Conservation (phyloP, 2,888 invertebrate species). For the Eupithecia pulchellata region DNA sequence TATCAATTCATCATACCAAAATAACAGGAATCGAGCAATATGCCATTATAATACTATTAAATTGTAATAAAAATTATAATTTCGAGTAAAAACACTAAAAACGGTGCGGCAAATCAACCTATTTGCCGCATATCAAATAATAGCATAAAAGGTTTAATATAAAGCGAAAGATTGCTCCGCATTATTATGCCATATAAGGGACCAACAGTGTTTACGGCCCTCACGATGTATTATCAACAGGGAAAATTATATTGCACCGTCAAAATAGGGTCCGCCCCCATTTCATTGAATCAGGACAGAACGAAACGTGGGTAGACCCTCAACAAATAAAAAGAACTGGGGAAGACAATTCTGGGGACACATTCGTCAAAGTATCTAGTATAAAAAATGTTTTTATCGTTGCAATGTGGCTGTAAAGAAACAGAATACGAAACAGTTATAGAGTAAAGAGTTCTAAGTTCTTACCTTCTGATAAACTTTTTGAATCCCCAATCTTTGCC, state of each 20-base stretch:
- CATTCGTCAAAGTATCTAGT: constrained; percentile 16
- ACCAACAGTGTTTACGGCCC: constrained; percentile 53
- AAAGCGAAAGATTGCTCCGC: constrained; percentile 42
- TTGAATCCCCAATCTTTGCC: constrained; percentile 99
- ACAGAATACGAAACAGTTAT: constrained; percentile 23
- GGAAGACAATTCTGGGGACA: too few relatives aligned
- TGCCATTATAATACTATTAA: too few relatives aligned
- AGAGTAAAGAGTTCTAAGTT: constrained; percentile 46
- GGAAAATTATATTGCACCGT: constrained; percentile 55
- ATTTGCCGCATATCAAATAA: constrained; percentile 45
- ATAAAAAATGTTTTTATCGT: constrained; percentile 9
- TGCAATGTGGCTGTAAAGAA: constrained; percentile 3
- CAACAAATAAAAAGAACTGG: constrained; percentile 33
- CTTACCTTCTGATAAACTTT: constrained; percentile 96
- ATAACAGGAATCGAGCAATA: background rate
- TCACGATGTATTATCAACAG: constrained; percentile 49
- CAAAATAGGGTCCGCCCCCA: constrained; percentile 51
- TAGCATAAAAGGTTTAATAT: constrained; percentile 37
- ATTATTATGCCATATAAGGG: constrained; percentile 44
- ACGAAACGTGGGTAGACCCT: constrained; percentile 43
- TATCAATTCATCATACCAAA: background rate
- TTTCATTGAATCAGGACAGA: constrained; percentile 42
- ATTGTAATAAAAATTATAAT: too few relatives aligned
- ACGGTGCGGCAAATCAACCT: too few relatives aligned
- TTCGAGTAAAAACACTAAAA: too few relatives aligned